Evolutionary conservation across 2,113 vertebrate genomes (phyloP).

Genomic region (Labeo catla): DNA sequence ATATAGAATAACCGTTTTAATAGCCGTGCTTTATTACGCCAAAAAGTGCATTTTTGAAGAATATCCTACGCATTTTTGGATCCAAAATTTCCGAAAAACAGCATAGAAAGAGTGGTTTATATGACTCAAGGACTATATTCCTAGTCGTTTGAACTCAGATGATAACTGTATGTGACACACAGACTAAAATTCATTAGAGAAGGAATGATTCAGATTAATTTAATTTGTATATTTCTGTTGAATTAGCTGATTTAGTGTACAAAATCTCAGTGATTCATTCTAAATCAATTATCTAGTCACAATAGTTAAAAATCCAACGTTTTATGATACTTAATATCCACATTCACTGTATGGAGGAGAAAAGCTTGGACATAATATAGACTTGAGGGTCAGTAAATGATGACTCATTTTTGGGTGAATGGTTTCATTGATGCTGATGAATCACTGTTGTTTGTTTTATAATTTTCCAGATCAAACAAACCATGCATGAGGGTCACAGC

Average conservation of each 20-base stretch:
- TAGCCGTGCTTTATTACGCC: no score
- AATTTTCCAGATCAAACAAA: conserved; percentile 24
- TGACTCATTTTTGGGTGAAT: not conserved
- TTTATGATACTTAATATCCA: no score
- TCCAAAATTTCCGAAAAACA: no score
- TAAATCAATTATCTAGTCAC: not conserved
- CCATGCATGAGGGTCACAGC: not conserved
- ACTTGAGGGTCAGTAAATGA: not conserved
- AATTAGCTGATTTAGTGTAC: not conserved
- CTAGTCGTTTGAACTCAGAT: not conserved
- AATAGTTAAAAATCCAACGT: not conserved
- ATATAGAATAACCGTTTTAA: no score
- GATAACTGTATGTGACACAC: not conserved
- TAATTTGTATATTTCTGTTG: not conserved
- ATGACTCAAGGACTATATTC: no score
- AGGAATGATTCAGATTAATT: not conserved
- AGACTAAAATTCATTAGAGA: not conserved
- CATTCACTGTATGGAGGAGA: no score
- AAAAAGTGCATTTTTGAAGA: no score
- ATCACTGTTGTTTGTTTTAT: not conserved
- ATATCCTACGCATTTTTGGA: no score
- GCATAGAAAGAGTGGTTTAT: no score
- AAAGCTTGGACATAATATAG: no score
- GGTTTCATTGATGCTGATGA: not conserved
- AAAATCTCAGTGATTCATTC: not conserved